A percentile compares a stretch with the other conserved stretches of the same genome.
Evolutionary conservation across 2,888 invertebrate genomes (phyloP).

Genomic region (Tenthredo mesomela): DNA sequence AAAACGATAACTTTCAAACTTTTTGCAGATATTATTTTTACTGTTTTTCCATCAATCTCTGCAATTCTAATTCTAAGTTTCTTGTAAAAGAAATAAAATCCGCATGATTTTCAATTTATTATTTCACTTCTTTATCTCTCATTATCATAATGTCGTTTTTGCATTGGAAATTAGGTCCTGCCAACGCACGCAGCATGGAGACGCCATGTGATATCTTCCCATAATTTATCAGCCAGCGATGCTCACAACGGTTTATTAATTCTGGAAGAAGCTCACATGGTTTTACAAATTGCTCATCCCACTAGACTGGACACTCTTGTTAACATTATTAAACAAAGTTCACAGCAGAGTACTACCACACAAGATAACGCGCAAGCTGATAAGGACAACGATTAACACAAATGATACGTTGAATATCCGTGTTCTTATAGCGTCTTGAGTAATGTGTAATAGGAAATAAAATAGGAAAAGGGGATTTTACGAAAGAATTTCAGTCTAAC

Average conservation of each 20-base stretch:
- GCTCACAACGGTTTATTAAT: slow-evolving; percentile 83
- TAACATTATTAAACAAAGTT: slow-evolving; percentile 69
- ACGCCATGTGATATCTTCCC: slow-evolving; percentile 81
- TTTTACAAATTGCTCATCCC: slow-evolving; percentile 75
- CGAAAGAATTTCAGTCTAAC: neutral
- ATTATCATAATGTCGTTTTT: neutral
- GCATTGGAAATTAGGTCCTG: slow-evolving; percentile 69
- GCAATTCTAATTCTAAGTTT: neutral
- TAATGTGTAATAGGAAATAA: slow-evolving; percentile 49
- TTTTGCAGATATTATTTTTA: neutral
- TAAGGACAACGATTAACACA: slow-evolving; percentile 54
- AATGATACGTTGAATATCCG: neutral
- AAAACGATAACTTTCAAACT: neutral
- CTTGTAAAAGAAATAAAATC: neutral
- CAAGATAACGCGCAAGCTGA: slow-evolving; percentile 56
- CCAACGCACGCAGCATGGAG: slow-evolving; percentile 82
- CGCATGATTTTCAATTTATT: neutral
- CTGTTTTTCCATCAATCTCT: neutral
- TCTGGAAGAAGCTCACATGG: slow-evolving; percentile 83
- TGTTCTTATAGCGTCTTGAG: neutral
- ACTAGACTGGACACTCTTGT: slow-evolving; percentile 68
- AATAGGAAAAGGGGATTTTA: neutral
- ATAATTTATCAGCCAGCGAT: slow-evolving; percentile 81
- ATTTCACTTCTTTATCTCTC: neutral
- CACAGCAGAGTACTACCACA: slow-evolving; percentile 61